Percentiles rank a stretch among this genome's conserved stretches.
Evolutionary conservation across 2,888 invertebrate genomes (phyloP).

Genomic region (Metopia argyrocephala): DNA sequence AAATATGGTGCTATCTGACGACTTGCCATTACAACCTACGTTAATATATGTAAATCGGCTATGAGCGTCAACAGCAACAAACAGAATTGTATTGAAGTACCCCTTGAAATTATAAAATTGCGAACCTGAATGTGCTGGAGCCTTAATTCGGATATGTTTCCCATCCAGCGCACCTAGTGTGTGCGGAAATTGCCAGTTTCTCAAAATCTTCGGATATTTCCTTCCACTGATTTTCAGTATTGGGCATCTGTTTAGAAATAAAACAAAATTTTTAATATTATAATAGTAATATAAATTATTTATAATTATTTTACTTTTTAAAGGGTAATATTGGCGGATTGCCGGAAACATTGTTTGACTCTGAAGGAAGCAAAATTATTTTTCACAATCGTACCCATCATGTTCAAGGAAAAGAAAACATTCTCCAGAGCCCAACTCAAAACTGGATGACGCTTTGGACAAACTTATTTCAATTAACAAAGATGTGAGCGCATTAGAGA

Average conservation of each 20-base stretch:
- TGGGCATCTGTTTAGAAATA: neutral
- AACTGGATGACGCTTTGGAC: neutral
- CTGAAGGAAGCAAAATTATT: too few species aligned
- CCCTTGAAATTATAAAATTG: neutral
- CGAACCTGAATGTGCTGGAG: neutral
- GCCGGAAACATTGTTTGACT: too few species aligned
- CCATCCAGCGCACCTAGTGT: conserved; percentile 7
- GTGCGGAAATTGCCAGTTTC: conserved; percentile 41
- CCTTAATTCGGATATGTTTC: neutral
- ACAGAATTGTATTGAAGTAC: conserved; percentile 42
- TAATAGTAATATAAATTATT: too few species aligned
- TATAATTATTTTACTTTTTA: too few species aligned
- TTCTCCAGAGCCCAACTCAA: neutral
- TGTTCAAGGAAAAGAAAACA: neutral
- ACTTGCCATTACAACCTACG: conserved; percentile 44
- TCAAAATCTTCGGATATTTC: conserved; percentile 15
- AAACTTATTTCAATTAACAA: conserved; percentile 20
- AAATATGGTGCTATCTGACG: conserved; percentile 47
- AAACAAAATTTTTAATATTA: neutral
- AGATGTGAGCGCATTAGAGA: too few species aligned
- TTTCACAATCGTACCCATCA: too few species aligned
- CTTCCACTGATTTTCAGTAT: neutral
- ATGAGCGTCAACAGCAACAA: conserved; percentile 36
- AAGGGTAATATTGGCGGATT: too few species aligned
- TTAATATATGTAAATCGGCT: conserved; percentile 37